Conservation (phyloP, 2,113 vertebrate genomes). For the Mola mola region DNA sequence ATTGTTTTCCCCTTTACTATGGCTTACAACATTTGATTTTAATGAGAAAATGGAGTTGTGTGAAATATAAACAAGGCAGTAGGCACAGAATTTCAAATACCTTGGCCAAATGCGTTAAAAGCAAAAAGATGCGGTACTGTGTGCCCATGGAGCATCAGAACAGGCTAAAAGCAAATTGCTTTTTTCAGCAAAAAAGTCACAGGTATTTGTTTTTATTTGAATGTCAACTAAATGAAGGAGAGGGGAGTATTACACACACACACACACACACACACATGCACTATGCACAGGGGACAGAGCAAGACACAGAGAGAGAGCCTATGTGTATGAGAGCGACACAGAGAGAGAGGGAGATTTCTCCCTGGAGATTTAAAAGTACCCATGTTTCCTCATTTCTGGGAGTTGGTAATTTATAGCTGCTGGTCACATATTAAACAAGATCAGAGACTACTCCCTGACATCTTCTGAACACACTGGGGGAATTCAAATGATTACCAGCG, state of each 20-base stretch:
- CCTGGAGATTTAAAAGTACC: constrained; percentile 73
- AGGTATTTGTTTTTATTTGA: constrained; percentile 75
- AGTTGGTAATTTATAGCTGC: constrained; percentile 81
- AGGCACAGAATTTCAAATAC: constrained; percentile 56
- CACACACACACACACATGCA: too few species aligned
- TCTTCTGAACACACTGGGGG: constrained; percentile 76
- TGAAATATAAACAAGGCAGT: constrained; percentile 51
- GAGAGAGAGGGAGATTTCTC: constrained; percentile 56
- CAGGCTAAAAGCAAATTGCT: constrained; percentile 62
- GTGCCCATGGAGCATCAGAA: constrained; percentile 53
- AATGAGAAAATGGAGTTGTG: constrained; percentile 71
- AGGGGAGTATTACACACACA: constrained; percentile 54
- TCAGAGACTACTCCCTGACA: constrained; percentile 80
- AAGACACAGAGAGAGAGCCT: constrained; percentile 5
- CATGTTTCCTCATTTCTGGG: constrained; percentile 78
- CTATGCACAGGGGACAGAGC: constrained; percentile 29
- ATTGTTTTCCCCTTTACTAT: constrained; percentile 52
- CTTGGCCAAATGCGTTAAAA: constrained; percentile 52
- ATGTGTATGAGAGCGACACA: constrained; percentile 18
- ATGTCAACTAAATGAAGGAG: constrained; percentile 69
- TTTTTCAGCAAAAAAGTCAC: constrained; percentile 65
- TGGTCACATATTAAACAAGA: constrained; percentile 83
- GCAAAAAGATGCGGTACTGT: constrained; percentile 45
- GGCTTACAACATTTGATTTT: constrained; percentile 77
- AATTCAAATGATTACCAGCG: constrained; percentile 80